Evolutionary conservation across 2,888 invertebrate species (phyloP).

Genomic region (Scaptomyza caliginosa): DNA sequence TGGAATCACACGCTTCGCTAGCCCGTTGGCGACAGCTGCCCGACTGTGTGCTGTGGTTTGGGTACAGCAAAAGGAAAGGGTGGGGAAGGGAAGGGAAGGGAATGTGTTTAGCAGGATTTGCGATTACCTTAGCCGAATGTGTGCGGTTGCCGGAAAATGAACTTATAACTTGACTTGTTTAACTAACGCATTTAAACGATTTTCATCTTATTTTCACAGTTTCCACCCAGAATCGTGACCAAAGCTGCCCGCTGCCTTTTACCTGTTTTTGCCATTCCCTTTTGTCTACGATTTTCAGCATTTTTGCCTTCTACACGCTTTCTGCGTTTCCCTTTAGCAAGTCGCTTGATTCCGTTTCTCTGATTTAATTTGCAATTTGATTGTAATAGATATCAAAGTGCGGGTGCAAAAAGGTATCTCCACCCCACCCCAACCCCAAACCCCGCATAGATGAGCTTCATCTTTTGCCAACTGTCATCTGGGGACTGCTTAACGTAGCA

Average conservation of each 20-base stretch:
- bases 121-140: slow-evolving; percentile 69
- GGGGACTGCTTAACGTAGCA: slow-evolving; percentile 28
- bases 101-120: slow-evolving; percentile 29
- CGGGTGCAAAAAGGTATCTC: slow-evolving; percentile 48
- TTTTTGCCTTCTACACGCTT: background rate
- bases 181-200: slow-evolving; percentile 77
- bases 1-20: slow-evolving; percentile 74
- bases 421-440: background rate
- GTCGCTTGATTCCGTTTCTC: slow-evolving; percentile 56
- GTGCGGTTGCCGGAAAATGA: slow-evolving; percentile 77
- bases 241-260: background rate
- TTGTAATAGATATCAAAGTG: slow-evolving; percentile 72
- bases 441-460: slow-evolving; percentile 23
- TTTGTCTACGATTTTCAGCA: slow-evolving; percentile 16
- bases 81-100: background rate
- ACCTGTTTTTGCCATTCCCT: slow-evolving; percentile 5
- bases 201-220: slow-evolving; percentile 56
- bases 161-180: slow-evolving; percentile 77
- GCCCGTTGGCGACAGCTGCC: slow-evolving; percentile 50
- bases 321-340: slow-evolving; percentile 23
- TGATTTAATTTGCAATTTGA: slow-evolving; percentile 77
- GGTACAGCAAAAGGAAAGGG: background rate
- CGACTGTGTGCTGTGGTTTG: background rate
- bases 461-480: slow-evolving; percentile 29
- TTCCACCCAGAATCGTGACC: slow-evolving; percentile 19